phyloP scores from a whole-genome alignment of 2,113 vertebrate genomes.

The Lipophrys pholis region DNA sequence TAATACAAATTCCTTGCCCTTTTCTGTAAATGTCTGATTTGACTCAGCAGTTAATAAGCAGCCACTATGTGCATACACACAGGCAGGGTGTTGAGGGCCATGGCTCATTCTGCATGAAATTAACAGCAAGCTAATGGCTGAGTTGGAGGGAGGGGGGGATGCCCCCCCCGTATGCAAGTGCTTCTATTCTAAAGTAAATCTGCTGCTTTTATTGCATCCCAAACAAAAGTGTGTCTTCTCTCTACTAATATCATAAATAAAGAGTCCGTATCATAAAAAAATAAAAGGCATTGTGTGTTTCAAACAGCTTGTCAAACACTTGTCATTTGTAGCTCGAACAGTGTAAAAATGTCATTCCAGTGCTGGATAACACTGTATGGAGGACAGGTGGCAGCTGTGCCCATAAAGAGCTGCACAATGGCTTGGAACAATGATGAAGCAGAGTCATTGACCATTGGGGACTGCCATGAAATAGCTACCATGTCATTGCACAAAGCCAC shows the following conservation, averaged over 20 bases:
- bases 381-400: conserved; percentile 81
- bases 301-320: conserved; percentile 59
- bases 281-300: conserved; percentile 23
- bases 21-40: conserved; percentile 81
- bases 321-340: conserved; percentile 56
- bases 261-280: conserved; percentile 16
- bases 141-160: conserved; percentile 27
- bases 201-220: conserved; percentile 1
- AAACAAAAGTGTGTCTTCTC: conserved; percentile 18
- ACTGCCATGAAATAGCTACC: conserved; percentile 74
- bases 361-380: conserved; percentile 70
- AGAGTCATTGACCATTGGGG: conserved; percentile 76
- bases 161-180: conserved; percentile 13
- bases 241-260: conserved; percentile 2
- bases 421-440: conserved; percentile 81
- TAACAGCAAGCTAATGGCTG: conserved; percentile 64
- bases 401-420: conserved; percentile 80
- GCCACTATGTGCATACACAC: conserved; percentile 60
- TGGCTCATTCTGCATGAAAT: conserved; percentile 68
- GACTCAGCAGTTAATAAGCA: conserved; percentile 72
- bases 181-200: conserved; percentile 12
- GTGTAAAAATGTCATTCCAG: conserved; percentile 61
- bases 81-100: conserved; percentile 55
- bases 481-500: conserved; percentile 77
- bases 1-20: conserved; percentile 81